A percentile compares a stretch with the other conserved stretches of the same genome.
These are phyloP conservation scores for Mythimna ferrago DNA, from an alignment of 2,888 invertebrate genomes.

Conservation along the genomic window DNA sequence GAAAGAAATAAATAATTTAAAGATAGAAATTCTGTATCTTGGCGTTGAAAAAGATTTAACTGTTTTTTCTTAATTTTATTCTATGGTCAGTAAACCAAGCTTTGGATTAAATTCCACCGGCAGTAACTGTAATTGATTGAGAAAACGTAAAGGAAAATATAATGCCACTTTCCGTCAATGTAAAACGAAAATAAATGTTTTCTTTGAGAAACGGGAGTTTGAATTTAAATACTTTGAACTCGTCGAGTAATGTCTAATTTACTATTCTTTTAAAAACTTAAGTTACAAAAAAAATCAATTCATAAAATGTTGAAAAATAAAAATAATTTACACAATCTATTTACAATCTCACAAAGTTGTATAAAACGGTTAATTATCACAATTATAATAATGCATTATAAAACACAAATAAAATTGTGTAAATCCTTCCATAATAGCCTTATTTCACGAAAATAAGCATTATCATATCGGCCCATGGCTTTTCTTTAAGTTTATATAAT, in stretches of 20 bases:
- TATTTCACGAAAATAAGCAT: conserved; percentile 61
- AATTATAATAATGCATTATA: conserved; percentile 18
- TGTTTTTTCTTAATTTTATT: neutral
- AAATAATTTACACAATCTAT: conserved; percentile 2
- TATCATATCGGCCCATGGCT: conserved; percentile 53
- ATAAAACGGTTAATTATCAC: conserved; percentile 25
- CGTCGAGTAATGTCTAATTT: neutral
- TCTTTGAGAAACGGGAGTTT: too few species aligned
- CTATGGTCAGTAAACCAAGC: neutral
- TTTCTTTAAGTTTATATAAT: conserved; percentile 32
- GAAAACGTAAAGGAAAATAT: neutral
- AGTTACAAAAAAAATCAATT: conserved; percentile 10
- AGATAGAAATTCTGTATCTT: neutral
- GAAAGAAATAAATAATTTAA: neutral
- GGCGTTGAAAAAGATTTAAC: neutral
- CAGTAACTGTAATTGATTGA: neutral
- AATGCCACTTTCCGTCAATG: neutral
- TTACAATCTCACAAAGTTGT: conserved; percentile 33
- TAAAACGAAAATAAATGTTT: neutral
- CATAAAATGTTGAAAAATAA: neutral
- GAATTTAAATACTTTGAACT: neutral
- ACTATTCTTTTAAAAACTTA: neutral
- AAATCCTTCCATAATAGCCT: conserved; percentile 58
- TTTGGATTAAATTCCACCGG: neutral
- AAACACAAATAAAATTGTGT: conserved; percentile 39